phyloP scores from a whole-genome alignment of 2,888 invertebrate species.

The Diabrotica balteata region DNA sequence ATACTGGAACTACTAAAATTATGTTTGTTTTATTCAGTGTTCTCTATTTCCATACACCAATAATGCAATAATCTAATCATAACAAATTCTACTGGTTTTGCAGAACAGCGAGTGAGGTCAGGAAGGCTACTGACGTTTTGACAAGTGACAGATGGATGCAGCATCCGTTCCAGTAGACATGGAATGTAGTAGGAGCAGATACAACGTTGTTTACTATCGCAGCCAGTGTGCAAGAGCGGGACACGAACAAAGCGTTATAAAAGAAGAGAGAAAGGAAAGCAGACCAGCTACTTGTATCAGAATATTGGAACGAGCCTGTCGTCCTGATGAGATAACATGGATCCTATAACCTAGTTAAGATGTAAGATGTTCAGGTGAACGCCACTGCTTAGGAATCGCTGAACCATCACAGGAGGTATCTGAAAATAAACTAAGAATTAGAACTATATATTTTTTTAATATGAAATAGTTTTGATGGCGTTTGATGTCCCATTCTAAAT shows the following conservation, averaged over 20 bases:
- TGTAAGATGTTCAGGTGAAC: constrained; percentile 58
- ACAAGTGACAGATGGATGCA: constrained; percentile 23
- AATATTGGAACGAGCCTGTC: constrained; percentile 59
- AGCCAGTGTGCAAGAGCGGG: constrained; percentile 54
- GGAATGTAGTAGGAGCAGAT: constrained; percentile 47
- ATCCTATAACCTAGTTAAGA: constrained; percentile 47
- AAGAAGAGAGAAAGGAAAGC: constrained; percentile 53
- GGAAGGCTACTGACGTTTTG: constrained; percentile 28
- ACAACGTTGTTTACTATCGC: constrained; percentile 12
- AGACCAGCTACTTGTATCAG: constrained; percentile 61
- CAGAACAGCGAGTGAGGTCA: constrained; percentile 35
- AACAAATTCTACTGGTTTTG: constrained; percentile 42
- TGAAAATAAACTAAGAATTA: constrained; percentile 38
- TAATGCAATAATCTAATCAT: constrained; percentile 9
- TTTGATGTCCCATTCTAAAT: no score
- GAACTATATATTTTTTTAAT: neutral
- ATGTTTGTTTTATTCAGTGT: no score
- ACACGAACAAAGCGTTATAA: constrained; percentile 47
- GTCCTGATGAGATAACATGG: constrained; percentile 55
- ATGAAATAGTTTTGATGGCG: no score
- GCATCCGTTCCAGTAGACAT: constrained; percentile 43
- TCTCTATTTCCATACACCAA: no score
- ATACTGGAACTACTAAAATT: neutral
- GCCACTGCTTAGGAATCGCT: constrained; percentile 53
- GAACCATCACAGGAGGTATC: constrained; percentile 48